These are phyloP conservation scores for Drosophila acutilabella DNA, from an alignment of 2,888 invertebrate genomes.

Conservation along the genomic window DNA sequence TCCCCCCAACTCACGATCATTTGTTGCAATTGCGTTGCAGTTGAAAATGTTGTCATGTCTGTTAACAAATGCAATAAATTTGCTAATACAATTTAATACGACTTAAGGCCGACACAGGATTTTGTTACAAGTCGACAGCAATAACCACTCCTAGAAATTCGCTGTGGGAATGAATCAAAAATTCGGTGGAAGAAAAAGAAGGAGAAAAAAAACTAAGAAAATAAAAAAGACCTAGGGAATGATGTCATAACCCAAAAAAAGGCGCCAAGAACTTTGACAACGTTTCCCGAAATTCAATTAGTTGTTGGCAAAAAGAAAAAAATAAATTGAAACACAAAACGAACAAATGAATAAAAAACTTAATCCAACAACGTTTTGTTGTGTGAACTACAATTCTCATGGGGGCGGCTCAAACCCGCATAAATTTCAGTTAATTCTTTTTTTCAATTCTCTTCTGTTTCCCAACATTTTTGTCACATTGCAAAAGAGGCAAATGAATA, in stretches of 20 bases:
- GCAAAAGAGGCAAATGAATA: conserved; percentile 32
- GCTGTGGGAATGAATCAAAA: conserved; percentile 48
- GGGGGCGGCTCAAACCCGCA: conserved; percentile 43
- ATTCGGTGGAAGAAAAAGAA: conserved; percentile 2
- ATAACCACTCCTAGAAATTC: conserved; percentile 42
- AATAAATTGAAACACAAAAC: conserved; percentile 1
- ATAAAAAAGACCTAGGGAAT: conserved; percentile 28
- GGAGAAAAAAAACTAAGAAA: conserved; percentile 8
- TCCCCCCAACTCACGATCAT: not conserved
- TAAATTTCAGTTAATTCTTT: conserved; percentile 31
- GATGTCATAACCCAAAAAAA: conserved; percentile 51
- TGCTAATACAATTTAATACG: conserved; percentile 74
- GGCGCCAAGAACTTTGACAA: conserved; percentile 49
- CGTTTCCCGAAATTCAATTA: conserved; percentile 51
- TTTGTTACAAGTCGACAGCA: conserved; percentile 35
- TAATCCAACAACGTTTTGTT: conserved; percentile 9
- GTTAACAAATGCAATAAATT: conserved; percentile 75
- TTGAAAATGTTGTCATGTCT: conserved; percentile 70
- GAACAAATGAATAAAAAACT: conserved; percentile 24
- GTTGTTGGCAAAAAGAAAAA: conserved; percentile 18
- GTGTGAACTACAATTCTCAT: conserved; percentile 8
- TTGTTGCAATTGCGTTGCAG: conserved; percentile 37
- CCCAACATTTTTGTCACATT: conserved; percentile 24
- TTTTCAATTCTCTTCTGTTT: conserved; percentile 27
- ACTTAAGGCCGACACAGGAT: conserved; percentile 45